phyloP scores from a whole-genome alignment of 2,113 vertebrate genomes.

The Alexandromys fortis region DNA sequence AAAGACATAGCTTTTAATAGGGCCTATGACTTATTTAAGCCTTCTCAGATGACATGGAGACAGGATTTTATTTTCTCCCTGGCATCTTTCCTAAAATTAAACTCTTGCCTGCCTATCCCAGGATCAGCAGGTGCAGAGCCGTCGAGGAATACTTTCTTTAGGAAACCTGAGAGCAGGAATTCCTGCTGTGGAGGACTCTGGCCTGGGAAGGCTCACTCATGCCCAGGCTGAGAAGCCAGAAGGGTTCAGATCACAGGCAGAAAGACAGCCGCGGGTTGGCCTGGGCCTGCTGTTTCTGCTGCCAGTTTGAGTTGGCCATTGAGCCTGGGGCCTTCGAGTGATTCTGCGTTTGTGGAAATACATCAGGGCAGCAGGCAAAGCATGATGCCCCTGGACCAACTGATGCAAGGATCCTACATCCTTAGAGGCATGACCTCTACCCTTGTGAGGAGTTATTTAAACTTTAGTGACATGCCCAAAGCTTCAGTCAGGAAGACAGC shows the following conservation, averaged over 20 bases:
- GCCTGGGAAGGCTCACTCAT: not conserved
- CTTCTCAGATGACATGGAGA: not conserved
- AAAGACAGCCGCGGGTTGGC: not conserved
- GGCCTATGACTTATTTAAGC: slow-evolving; percentile 27
- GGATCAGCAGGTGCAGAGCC: not conserved
- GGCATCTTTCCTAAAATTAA: slow-evolving; percentile 46
- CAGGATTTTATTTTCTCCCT: slow-evolving; percentile 20
- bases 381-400: not conserved
- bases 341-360: not conserved
- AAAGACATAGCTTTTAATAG: slow-evolving; percentile 3
- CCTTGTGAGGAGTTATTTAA: not conserved
- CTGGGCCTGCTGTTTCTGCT: not conserved
- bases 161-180: slow-evolving; percentile 31
- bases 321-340: not conserved
- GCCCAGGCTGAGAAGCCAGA: not conserved
- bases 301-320: not conserved
- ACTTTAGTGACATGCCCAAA: not conserved
- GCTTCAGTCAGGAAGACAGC: not conserved
- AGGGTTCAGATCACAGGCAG: not conserved
- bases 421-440: not conserved
- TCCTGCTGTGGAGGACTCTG: not conserved
- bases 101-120: not conserved
- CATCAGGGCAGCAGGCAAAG: not conserved
- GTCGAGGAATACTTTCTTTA: not conserved
- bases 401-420: not conserved